Percentiles rank a stretch among this genome's conserved stretches.
Evolutionary conservation across 2,888 invertebrate genomes (phyloP).

Genomic region (Herminia tarsipennalis): DNA sequence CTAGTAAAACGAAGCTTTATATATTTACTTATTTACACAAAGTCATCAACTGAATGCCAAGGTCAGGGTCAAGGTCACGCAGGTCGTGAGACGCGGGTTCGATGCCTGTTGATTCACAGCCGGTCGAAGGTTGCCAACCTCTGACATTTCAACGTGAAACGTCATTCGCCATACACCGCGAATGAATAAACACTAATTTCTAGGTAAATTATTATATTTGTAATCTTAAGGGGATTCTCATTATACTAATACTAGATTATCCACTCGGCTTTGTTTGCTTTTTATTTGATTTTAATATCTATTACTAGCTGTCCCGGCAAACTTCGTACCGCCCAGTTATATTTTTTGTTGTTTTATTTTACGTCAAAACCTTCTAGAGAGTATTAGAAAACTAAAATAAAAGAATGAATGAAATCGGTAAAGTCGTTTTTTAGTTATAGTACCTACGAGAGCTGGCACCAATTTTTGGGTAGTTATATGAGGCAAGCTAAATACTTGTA

Average conservation of each 20-base stretch:
- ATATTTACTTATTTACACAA: conserved; percentile 30
- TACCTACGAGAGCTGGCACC: background rate
- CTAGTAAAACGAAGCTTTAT: background rate
- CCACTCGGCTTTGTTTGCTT: background rate
- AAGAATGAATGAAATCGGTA: too few species aligned
- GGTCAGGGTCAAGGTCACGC: conserved; percentile 46
- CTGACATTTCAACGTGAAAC: conserved; percentile 60
- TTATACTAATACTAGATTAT: too few species aligned
- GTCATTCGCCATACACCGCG: conserved; percentile 24
- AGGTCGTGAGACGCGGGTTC: conserved; percentile 72
- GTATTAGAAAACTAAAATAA: too few species aligned
- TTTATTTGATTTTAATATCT: background rate
- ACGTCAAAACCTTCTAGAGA: too few species aligned
- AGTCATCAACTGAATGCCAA: conserved; percentile 44
- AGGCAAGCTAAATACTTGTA: too few species aligned
- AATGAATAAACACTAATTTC: conserved; percentile 8
- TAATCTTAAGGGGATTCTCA: background rate
- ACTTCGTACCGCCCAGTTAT: too few species aligned
- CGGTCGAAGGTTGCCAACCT: conserved; percentile 71
- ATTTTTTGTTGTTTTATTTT: too few species aligned
- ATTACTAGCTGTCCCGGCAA: too few species aligned
- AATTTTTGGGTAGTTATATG: too few species aligned
- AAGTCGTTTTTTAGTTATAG: too few species aligned
- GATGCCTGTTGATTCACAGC: conserved; percentile 64
- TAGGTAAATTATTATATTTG: background rate